These are phyloP conservation scores for Ametastegia equiseti DNA, from an alignment of 2,888 invertebrate species.

Conservation along the genomic window DNA sequence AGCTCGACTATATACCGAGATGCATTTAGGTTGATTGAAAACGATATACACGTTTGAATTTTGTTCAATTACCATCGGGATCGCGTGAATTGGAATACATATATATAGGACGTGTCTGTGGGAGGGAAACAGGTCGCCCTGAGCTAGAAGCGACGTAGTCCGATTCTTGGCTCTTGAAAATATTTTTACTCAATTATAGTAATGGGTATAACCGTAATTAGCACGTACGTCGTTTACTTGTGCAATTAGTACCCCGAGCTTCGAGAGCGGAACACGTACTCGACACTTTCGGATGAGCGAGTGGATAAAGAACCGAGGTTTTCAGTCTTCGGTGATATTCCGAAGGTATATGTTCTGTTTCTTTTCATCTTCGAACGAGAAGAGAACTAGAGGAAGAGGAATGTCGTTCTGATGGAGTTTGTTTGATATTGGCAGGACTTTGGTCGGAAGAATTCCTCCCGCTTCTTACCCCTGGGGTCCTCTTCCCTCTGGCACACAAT, in stretches of 20 bases:
- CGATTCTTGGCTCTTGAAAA: neutral
- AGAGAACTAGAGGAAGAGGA: neutral
- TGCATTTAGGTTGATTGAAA: conserved; percentile 45
- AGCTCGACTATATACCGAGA: neutral
- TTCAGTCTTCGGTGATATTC: neutral
- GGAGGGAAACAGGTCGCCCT: neutral
- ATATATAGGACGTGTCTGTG: too few relatives aligned
- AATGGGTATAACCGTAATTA: conserved; percentile 25
- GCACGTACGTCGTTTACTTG: conserved; percentile 20
- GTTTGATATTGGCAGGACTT: conserved; percentile 41
- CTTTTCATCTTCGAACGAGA: neutral
- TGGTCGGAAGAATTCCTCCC: conserved; percentile 26
- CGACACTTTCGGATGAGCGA: neutral
- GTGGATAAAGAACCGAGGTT: neutral
- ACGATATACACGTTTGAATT: neutral
- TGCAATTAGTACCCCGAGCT: conserved; percentile 28
- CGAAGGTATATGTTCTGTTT: neutral
- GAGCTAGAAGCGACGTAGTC: neutral
- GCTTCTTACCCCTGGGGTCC: neutral
- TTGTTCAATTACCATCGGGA: neutral
- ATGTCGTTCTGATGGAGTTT: conserved; percentile 38
- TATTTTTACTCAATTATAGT: conserved; percentile 15
- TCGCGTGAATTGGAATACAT: neutral
- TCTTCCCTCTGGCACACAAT: conserved; percentile 24
- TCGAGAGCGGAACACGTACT: conserved; percentile 3